Percentiles rank a stretch among this genome's conserved stretches.
Conservation (phyloP, 2,797 vertebrate genomes). For the Karalla daura region DNA sequence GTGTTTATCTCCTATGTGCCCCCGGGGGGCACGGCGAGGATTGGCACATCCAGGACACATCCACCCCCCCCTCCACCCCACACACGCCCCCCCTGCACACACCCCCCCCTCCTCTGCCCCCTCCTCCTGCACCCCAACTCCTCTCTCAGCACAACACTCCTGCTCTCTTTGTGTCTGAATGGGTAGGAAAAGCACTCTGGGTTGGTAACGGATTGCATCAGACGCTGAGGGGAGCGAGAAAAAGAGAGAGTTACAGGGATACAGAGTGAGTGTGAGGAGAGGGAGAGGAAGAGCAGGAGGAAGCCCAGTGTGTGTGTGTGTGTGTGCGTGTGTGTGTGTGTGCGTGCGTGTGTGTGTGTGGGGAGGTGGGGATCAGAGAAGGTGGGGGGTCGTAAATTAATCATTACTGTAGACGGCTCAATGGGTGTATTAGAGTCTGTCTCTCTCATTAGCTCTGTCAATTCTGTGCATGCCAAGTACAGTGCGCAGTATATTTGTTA, state of each 20-base stretch:
- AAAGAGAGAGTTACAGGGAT: conserved; percentile 48
- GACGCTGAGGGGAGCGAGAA: conserved; percentile 68
- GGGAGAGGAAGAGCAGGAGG: conserved; percentile 37
- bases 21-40: conserved; percentile 62
- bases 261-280: conserved; percentile 34
- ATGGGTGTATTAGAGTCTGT: conserved; percentile 77
- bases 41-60: conserved; percentile 73
- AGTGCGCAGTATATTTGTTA: conserved; percentile 56
- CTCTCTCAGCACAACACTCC: conserved; percentile 55
- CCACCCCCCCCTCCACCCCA: conserved; percentile 28
- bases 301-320: conserved; percentile 21
- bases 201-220: conserved; percentile 87
- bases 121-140: no score
- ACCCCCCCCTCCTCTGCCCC: neutral
- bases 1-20: conserved; percentile 75
- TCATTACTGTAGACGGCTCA: conserved; percentile 78
- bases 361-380: conserved; percentile 55
- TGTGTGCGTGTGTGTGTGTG: conserved; percentile 22
- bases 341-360: conserved; percentile 30
- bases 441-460: conserved; percentile 74
- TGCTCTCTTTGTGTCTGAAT: conserved; percentile 84
- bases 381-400: conserved; percentile 79
- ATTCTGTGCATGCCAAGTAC: conserved; percentile 58
- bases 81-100: neutral
- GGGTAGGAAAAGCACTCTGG: conserved; percentile 73